Percentiles rank a stretch among this genome's conserved stretches.
These are phyloP conservation scores for Ornithoptera alexandrae DNA, from an alignment of 2,888 invertebrate species.

Conservation along the genomic window DNA sequence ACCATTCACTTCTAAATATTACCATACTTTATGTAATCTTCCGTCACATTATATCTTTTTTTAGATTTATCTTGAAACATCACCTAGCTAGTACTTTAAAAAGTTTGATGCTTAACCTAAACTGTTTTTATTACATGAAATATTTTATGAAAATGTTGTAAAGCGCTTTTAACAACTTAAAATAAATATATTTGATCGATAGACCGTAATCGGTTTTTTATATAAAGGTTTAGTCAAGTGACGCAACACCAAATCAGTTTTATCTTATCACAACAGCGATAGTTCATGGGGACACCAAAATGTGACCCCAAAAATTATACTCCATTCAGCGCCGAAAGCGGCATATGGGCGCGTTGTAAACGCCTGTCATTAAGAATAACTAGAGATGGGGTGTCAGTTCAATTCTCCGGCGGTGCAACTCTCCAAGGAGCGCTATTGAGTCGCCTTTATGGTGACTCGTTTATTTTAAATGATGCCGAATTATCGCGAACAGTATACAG, in stretches of 20 bases:
- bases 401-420: constrained; percentile 39
- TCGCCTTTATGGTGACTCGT: constrained; percentile 58
- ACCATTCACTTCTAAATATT: too few species aligned
- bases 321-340: constrained; percentile 45
- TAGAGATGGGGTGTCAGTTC: constrained; percentile 40
- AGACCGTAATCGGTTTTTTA: not conserved
- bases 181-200: too few species aligned
- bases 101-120: too few species aligned
- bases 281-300: constrained; percentile 33
- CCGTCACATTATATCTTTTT: too few species aligned
- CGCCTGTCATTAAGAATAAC: constrained; percentile 59
- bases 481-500: constrained; percentile 47
- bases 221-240: not conserved
- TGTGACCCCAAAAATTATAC: constrained; percentile 32
- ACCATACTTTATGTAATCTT: too few species aligned
- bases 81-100: too few species aligned
- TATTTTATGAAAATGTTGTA: not conserved
- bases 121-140: not conserved
- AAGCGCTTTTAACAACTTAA: too few species aligned
- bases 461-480: constrained; percentile 67
- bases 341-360: constrained; percentile 65
- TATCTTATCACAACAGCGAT: constrained; percentile 37
- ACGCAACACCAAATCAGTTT: constrained; percentile 37
- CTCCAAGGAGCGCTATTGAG: constrained; percentile 51
- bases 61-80: too few species aligned